A percentile compares a stretch with the other conserved stretches of the same genome.
phyloP scores from a whole-genome alignment of 2,797 vertebrate genomes.

The Parauchenoglanis ngamensis region DNA sequence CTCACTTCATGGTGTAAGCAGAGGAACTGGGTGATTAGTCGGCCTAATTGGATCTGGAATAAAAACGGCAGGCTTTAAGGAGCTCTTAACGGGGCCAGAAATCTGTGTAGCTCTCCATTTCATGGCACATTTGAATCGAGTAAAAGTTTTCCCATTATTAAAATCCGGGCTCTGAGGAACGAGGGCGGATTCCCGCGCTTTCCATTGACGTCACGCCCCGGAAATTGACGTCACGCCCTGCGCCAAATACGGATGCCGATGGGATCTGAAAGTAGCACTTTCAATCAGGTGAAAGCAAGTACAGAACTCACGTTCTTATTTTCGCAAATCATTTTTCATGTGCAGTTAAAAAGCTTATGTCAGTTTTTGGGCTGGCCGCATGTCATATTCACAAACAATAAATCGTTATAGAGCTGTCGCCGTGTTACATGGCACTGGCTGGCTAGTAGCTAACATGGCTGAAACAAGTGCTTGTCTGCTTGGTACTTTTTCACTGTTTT shows the following conservation, averaged over 20 bases:
- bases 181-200: slow-evolving; percentile 51
- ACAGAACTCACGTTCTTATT: neutral
- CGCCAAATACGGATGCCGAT: slow-evolving; percentile 56
- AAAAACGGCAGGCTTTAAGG: neutral
- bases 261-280: slow-evolving; percentile 47
- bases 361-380: neutral
- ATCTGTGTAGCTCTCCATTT: rapidly evolving
- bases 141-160: neutral
- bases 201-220: slow-evolving; percentile 48
- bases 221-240: slow-evolving; percentile 31
- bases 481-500: neutral
- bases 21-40: neutral
- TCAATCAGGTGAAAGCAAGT: slow-evolving; percentile 25
- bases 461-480: slow-evolving; percentile 4
- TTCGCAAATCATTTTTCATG: neutral
- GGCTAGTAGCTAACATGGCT: slow-evolving; percentile 32
- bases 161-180: neutral
- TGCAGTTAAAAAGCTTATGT: neutral
- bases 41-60: no score
- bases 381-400: neutral
- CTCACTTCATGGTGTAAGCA: no score
- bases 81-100: rapidly evolving
- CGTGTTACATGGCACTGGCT: slow-evolving; percentile 24
- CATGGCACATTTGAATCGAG: rapidly evolving
- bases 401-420: neutral